A percentile compares a stretch with the other conserved stretches of the same genome.
phyloP scores from a whole-genome alignment of 2,797 vertebrate species.

The Microhierax caerulescens region DNA sequence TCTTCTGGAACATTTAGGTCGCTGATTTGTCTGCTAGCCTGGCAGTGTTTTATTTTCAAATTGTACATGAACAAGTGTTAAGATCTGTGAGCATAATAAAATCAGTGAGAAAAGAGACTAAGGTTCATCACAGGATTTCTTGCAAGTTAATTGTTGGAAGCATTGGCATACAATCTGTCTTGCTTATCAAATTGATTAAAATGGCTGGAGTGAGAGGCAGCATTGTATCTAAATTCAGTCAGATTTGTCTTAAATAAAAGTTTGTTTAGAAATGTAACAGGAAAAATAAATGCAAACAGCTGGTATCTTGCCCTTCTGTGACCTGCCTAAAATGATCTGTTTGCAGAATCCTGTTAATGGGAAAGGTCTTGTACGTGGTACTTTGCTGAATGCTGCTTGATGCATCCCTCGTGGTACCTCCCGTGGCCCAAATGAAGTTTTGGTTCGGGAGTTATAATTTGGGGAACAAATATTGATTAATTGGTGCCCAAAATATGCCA shows the following conservation, averaged over 20 bases:
- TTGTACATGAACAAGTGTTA: not conserved
- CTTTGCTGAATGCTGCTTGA: not conserved
- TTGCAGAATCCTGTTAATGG: not conserved
- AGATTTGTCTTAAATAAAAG: not conserved
- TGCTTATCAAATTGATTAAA: not conserved
- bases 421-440: not conserved
- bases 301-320: not conserved
- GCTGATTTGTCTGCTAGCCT: conserved; percentile 19
- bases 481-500: not conserved
- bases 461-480: not conserved
- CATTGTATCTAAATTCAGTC: not conserved
- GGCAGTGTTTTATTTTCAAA: not conserved
- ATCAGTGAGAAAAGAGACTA: conserved; percentile 11
- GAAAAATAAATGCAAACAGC: not conserved
- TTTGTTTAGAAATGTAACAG: not conserved
- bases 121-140: conserved; percentile 23
- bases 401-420: not conserved
- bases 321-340: not conserved
- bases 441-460: not conserved
- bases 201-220: not conserved
- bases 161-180: not conserved
- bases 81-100: conserved; percentile 1
- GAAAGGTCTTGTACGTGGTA: not conserved
- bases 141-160: conserved; percentile 8
- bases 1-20: conserved; percentile 7